A percentile compares a stretch with the other conserved stretches of the same genome.
Evolutionary conservation across 2,797 vertebrate species (phyloP).

Genomic region (Thaleichthys pacificus): DNA sequence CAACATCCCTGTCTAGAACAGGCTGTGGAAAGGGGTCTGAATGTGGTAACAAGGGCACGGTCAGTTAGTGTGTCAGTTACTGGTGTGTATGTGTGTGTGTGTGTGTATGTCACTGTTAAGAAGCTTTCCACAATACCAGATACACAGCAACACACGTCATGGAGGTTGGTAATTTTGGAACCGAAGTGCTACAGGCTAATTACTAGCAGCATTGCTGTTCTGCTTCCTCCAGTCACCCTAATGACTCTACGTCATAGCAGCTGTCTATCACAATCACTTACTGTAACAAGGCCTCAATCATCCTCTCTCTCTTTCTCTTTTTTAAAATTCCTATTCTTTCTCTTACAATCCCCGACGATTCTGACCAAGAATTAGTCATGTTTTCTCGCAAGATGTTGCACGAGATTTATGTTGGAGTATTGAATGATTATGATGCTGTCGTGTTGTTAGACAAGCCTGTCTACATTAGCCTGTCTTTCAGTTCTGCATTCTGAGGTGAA

Average conservation of each 20-base stretch:
- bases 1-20: too few relatives aligned
- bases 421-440: conserved; percentile 21
- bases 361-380: too few relatives aligned
- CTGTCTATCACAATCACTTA: conserved; percentile 43
- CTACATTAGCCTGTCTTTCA: conserved; percentile 67
- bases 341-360: neutral
- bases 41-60: neutral
- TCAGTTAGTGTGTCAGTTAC: conserved; percentile 16
- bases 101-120: conserved; percentile 29
- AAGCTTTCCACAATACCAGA: conserved; percentile 52
- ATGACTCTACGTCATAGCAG: conserved; percentile 40
- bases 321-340: neutral
- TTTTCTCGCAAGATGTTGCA: too few relatives aligned
- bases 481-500: conserved; percentile 50
- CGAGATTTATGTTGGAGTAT: too few relatives aligned
- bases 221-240: conserved; percentile 42
- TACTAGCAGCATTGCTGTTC: conserved; percentile 44
- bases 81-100: conserved; percentile 12
- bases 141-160: conserved; percentile 65
- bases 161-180: conserved; percentile 44
- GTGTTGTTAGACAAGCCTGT: conserved; percentile 62
- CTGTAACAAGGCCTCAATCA: conserved; percentile 21
- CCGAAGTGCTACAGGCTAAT: conserved; percentile 36
- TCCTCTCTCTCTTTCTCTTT: conserved; percentile 17
- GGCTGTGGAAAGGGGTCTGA: conserved; percentile 3